Evolutionary conservation across 2,797 vertebrate genomes (phyloP).

Genomic region (Choloepus didactylus): DNA sequence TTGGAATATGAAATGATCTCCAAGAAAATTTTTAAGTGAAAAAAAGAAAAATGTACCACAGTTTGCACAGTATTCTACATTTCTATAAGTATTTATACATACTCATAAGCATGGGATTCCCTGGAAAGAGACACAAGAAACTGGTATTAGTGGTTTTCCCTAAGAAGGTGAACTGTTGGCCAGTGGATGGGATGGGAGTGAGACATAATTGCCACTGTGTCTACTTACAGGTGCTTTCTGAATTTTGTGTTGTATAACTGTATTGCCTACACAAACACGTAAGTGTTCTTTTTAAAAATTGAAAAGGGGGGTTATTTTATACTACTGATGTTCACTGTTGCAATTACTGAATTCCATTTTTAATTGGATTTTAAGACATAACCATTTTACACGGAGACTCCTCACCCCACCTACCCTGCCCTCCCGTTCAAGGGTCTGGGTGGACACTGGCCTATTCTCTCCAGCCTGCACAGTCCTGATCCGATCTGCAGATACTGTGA

Average conservation of each 20-base stretch:
- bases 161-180: neutral
- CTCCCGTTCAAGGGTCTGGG: neutral
- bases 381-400: neutral
- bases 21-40: constrained; percentile 50
- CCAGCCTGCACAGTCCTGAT: neutral
- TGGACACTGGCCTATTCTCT: neutral
- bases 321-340: neutral
- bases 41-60: neutral
- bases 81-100: neutral
- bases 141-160: neutral
- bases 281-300: neutral
- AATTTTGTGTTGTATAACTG: neutral
- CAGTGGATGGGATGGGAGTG: no score
- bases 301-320: neutral
- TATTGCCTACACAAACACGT: neutral
- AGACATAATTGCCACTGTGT: neutral
- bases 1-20: neutral
- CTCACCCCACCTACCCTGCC: no score
- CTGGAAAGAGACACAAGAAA: neutral
- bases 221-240: neutral
- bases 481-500: neutral
- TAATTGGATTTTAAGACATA: neutral
- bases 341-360: neutral
- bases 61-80: neutral
- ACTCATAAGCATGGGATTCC: neutral